phyloP scores from a whole-genome alignment of 2,113 vertebrate species.

The Machaerirhynchus nigripectus region DNA sequence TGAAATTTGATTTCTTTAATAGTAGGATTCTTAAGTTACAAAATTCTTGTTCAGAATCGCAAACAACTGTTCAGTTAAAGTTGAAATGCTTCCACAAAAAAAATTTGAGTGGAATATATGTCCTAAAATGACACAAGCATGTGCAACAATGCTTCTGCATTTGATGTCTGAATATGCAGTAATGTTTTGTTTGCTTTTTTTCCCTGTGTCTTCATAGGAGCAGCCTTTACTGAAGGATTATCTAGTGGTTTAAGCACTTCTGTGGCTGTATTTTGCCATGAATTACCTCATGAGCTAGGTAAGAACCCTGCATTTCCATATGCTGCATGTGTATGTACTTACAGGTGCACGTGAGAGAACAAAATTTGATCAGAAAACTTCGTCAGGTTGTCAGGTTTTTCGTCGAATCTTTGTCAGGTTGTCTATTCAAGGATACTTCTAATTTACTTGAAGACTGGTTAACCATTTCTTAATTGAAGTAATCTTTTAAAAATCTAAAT shows the following conservation, averaged over 20 bases:
- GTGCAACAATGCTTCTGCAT: background rate
- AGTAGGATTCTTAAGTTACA: background rate
- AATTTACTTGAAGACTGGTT: background rate
- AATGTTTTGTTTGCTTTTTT: background rate
- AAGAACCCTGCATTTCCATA: slow-evolving; percentile 40
- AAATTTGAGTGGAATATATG: background rate
- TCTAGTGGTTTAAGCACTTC: slow-evolving; percentile 96
- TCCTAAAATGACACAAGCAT: background rate
- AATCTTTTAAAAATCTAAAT: background rate
- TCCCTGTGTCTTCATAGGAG: slow-evolving; percentile 73
- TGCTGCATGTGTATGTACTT: background rate
- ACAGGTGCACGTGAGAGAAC: background rate
- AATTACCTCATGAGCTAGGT: slow-evolving; percentile 95
- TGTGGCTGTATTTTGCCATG: slow-evolving; percentile 96
- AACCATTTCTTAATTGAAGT: background rate
- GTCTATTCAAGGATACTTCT: background rate
- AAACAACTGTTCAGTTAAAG: background rate
- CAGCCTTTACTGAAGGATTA: slow-evolving; percentile 92
- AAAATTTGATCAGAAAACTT: background rate
- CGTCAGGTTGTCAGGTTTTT: too few relatives aligned
- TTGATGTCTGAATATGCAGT: background rate
- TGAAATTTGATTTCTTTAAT: background rate
- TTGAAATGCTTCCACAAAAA: background rate
- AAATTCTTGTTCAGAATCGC: background rate
- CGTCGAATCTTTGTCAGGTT: background rate